phyloP scores from a whole-genome alignment of 2,888 invertebrate genomes.

The Andrena flavipes region DNA sequence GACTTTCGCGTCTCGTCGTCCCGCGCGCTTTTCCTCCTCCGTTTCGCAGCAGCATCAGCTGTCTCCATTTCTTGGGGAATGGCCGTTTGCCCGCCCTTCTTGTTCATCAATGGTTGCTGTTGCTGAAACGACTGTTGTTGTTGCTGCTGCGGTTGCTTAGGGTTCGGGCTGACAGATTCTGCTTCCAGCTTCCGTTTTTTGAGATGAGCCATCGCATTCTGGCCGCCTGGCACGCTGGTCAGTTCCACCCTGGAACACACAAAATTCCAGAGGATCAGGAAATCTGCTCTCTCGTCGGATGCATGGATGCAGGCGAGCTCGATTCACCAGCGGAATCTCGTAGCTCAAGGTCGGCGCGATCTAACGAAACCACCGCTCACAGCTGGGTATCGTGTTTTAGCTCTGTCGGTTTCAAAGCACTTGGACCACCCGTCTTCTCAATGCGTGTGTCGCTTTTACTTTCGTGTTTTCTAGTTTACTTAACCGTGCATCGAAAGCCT shows the following conservation, averaged over 20 bases:
- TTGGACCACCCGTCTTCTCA: slow-evolving; percentile 49
- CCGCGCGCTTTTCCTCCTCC: slow-evolving; percentile 85
- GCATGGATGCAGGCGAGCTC: slow-evolving; percentile 62
- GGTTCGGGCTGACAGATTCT: slow-evolving; percentile 82
- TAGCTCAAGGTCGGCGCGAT: slow-evolving; percentile 59
- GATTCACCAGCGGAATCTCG: slow-evolving; percentile 65
- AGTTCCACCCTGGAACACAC: slow-evolving; percentile 85
- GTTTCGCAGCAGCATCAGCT: slow-evolving; percentile 85
- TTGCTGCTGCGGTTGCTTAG: slow-evolving; percentile 77
- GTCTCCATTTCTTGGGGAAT: slow-evolving; percentile 85
- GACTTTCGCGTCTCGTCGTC: slow-evolving; percentile 81
- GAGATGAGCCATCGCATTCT: slow-evolving; percentile 88
- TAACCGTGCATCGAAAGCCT: slow-evolving; percentile 60
- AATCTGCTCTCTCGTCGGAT: slow-evolving; percentile 66
- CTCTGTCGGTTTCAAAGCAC: slow-evolving; percentile 57
- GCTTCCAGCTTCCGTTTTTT: slow-evolving; percentile 90
- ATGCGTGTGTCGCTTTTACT: slow-evolving; percentile 28
- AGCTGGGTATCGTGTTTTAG: slow-evolving; percentile 39
- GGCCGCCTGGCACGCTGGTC: slow-evolving; percentile 86
- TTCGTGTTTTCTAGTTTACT: slow-evolving; percentile 37
- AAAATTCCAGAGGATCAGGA: slow-evolving; percentile 83
- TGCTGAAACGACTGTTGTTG: slow-evolving; percentile 53
- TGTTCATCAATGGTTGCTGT: slow-evolving; percentile 73
- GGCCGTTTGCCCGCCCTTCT: slow-evolving; percentile 82
- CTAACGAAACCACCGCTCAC: slow-evolving; percentile 53